Evolutionary conservation across 2,888 invertebrate genomes (phyloP).

Genomic region (Desoria tigrina): DNA sequence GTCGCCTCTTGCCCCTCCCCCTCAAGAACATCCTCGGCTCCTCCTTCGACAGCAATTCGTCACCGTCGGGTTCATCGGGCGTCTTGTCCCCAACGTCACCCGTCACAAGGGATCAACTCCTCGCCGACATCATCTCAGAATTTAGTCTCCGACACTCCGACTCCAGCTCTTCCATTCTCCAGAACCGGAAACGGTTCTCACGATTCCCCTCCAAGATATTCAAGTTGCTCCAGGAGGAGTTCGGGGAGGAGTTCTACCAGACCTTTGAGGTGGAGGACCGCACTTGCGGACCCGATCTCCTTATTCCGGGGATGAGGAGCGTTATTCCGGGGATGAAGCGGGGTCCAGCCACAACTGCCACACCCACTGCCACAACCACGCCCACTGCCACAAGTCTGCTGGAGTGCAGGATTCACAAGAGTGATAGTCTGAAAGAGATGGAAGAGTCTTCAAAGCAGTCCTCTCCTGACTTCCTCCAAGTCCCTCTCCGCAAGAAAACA

Average conservation of each 20-base stretch:
- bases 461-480: conserved; percentile 46
- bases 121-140: conserved; percentile 53
- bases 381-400: conserved; percentile 25
- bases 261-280: conserved; percentile 50
- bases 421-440: conserved; percentile 47
- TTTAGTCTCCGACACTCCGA: conserved; percentile 44
- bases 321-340: too few relatives aligned
- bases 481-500: conserved; percentile 43
- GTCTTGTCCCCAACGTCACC: conserved; percentile 53
- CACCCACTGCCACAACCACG: neutral
- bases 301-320: neutral
- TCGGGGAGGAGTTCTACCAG: conserved; percentile 53
- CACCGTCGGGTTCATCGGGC: conserved; percentile 51
- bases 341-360: too few relatives aligned
- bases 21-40: conserved; percentile 43
- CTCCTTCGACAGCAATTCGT: conserved; percentile 48
- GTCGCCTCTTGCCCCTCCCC: conserved; percentile 45
- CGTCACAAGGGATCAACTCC: conserved; percentile 51
- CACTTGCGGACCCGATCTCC: neutral
- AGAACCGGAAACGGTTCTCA: conserved; percentile 21
- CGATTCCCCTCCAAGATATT: conserved; percentile 53
- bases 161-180: conserved; percentile 28
- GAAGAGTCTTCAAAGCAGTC: conserved; percentile 43
- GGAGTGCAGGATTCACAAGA: conserved; percentile 48
- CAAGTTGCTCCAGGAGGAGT: conserved; percentile 52